Conservation (phyloP, 2,113 vertebrate genomes). For the Microcebus tavaratra region DNA sequence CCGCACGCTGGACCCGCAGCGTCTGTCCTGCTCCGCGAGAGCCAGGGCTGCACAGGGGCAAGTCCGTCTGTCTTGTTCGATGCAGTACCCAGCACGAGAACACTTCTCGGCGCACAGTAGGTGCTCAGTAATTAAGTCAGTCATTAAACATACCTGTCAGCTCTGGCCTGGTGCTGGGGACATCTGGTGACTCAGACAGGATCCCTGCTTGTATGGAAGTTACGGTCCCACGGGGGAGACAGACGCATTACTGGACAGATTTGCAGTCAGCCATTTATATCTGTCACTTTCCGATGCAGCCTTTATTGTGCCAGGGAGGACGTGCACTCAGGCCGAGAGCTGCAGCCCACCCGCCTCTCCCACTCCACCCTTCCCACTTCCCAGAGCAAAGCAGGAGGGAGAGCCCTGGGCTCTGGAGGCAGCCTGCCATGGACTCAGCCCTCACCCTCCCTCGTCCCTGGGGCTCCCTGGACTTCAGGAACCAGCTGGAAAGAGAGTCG, state of each 20-base stretch:
- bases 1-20: no score
- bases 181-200: background rate
- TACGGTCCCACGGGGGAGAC: background rate
- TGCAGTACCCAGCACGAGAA: background rate
- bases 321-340: background rate
- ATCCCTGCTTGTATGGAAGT: background rate
- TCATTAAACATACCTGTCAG: background rate
- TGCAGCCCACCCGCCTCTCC: background rate
- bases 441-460: fast-evolving
- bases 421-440: no score
- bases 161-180: background rate
- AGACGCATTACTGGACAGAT: background rate
- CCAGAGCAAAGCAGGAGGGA: background rate
- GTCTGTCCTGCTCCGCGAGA: background rate
- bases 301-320: no score
- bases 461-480: background rate
- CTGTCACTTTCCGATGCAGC: background rate
- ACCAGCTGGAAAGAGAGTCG: background rate
- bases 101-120: background rate
- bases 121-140: background rate
- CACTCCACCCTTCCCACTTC: no score
- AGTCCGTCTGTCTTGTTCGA: background rate
- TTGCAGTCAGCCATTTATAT: background rate
- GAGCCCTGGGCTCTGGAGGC: background rate
- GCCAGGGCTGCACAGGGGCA: background rate